Evolutionary conservation across 1,140 invertebrate genomes (phyloP).

Genomic region (Drosophila ohnishii): DNA sequence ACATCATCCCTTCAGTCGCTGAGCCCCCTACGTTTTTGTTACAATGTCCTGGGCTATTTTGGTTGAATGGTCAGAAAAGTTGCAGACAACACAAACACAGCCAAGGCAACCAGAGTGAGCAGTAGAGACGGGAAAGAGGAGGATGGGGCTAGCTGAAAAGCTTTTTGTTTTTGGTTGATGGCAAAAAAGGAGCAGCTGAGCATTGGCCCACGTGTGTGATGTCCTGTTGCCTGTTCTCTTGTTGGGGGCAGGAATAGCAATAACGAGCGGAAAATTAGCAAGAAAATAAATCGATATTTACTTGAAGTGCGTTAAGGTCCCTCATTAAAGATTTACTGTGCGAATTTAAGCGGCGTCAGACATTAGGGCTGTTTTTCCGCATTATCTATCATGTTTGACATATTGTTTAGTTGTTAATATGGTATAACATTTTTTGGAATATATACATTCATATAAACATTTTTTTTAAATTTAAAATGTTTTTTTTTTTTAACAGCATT

Average conservation of each 20-base stretch:
- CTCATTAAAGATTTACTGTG: conserved; percentile 64
- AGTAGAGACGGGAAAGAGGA: conserved; percentile 1
- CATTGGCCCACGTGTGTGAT: conserved; percentile 26
- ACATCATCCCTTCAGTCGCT: conserved; percentile 26
- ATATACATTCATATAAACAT: background rate
- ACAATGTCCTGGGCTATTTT: conserved; percentile 67
- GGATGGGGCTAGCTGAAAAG: conserved; percentile 18
- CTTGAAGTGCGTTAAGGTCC: conserved; percentile 36
- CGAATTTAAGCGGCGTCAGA: conserved; percentile 29
- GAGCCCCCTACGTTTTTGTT: conserved; percentile 56
- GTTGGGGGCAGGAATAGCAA: conserved; percentile 45
- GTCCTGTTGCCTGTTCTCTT: conserved; percentile 22
- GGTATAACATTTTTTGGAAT: background rate
- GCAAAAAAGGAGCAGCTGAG: conserved; percentile 31
- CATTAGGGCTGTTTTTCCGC: background rate
- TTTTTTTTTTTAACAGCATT: no score
- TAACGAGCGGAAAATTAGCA: conserved; percentile 70
- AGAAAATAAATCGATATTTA: conserved; percentile 64
- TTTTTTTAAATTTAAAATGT: background rate
- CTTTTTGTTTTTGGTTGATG: conserved; percentile 37
- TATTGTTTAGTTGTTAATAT: no score
- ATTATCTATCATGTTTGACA: background rate
- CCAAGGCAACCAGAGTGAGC: conserved; percentile 40
- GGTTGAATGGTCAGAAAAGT: conserved; percentile 72
- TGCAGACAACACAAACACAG: conserved; percentile 59